Evolutionary conservation across 2,113 vertebrate genomes (phyloP).

Genomic region (Odontophorus gujanensis): DNA sequence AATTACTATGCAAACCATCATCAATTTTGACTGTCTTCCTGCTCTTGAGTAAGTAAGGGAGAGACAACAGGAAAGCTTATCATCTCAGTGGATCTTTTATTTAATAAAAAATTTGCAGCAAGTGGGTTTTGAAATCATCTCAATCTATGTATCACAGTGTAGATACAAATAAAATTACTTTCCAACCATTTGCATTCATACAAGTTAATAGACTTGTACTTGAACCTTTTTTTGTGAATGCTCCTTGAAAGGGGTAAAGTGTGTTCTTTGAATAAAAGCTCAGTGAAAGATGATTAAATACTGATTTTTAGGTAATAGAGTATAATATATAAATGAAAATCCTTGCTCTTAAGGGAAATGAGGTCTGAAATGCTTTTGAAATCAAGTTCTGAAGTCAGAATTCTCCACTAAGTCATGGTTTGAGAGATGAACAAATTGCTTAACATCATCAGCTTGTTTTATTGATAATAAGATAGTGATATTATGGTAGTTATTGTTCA

Average conservation of each 20-base stretch:
- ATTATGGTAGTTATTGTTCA: neutral
- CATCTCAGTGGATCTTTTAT: neutral
- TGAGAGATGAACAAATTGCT: neutral
- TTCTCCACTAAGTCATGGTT: neutral
- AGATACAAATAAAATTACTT: slow-evolving; percentile 22
- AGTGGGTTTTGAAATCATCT: neutral
- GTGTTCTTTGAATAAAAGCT: neutral
- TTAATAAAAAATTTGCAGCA: neutral
- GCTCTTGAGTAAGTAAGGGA: neutral
- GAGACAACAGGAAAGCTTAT: neutral
- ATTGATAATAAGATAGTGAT: neutral
- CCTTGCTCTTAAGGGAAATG: neutral
- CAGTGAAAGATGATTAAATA: slow-evolving; percentile 16
- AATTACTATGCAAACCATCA: neutral
- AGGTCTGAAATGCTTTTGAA: slow-evolving; percentile 13
- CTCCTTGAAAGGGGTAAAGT: neutral
- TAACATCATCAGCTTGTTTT: neutral
- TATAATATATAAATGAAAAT: neutral
- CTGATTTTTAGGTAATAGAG: neutral
- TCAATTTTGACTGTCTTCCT: neutral
- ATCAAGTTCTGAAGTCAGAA: slow-evolving; percentile 33
- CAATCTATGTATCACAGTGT: neutral
- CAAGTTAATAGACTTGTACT: neutral
- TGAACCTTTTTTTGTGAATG: neutral
- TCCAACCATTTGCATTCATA: neutral